Evolutionary conservation across 2,888 invertebrate species (phyloP).

Genomic region (Portevinia maculata): DNA sequence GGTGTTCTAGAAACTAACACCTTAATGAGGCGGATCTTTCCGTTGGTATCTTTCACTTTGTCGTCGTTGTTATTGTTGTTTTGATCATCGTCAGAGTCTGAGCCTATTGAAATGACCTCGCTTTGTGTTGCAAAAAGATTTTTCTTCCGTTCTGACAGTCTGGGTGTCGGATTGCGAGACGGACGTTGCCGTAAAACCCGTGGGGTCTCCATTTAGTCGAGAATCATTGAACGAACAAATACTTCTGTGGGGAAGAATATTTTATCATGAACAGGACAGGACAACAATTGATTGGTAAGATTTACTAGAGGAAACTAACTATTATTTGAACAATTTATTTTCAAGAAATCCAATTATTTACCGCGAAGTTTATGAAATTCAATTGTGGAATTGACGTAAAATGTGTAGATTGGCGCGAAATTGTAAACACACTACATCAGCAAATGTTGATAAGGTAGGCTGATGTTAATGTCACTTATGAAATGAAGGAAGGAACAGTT

Average conservation of each 20-base stretch:
- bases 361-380: constrained; percentile 51
- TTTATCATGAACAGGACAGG: background rate
- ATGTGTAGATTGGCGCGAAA: constrained; percentile 62
- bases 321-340: background rate
- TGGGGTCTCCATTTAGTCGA: constrained; percentile 80
- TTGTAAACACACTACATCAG: constrained; percentile 53
- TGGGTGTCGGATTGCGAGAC: constrained; percentile 83
- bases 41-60: constrained; percentile 47
- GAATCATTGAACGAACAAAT: background rate
- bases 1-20: constrained; percentile 7
- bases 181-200: constrained; percentile 76
- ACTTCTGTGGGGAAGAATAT: background rate
- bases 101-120: background rate
- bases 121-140: constrained; percentile 83
- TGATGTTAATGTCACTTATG: constrained; percentile 18
- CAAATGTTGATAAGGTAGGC: constrained; percentile 32
- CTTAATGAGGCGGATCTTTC: constrained; percentile 50
- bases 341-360: constrained; percentile 30
- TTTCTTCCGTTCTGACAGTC: constrained; percentile 86
- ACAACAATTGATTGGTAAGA: background rate
- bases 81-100: constrained; percentile 62
- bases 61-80: constrained; percentile 49
- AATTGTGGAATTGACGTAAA: constrained; percentile 40
- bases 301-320: background rate
- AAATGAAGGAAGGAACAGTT: too few relatives aligned